phyloP scores from a whole-genome alignment of 2,113 vertebrate genomes.

The Melanocharis versteri region DNA sequence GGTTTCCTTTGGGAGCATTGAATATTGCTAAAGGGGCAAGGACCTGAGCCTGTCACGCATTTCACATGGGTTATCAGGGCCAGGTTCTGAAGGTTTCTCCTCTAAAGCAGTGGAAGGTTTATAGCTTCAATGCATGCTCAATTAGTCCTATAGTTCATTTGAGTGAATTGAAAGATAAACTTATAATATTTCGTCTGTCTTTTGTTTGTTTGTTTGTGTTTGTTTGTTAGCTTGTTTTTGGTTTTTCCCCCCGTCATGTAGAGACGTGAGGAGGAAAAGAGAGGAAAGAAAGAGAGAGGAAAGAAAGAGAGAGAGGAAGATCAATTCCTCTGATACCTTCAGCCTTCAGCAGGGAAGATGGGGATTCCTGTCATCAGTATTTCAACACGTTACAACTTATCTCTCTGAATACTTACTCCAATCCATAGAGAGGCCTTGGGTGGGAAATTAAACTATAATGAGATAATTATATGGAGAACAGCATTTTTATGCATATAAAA shows the following conservation, averaged over 20 bases:
- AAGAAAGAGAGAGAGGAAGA: background rate
- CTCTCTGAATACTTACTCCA: background rate
- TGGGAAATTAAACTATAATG: background rate
- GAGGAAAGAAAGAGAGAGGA: background rate
- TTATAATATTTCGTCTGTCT: background rate
- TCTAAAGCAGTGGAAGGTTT: background rate
- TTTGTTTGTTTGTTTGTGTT: background rate
- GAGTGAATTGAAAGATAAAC: background rate
- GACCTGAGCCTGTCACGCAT: background rate
- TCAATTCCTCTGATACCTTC: background rate
- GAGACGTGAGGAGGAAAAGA: fast-evolving
- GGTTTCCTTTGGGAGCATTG: background rate
- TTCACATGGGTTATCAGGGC: background rate
- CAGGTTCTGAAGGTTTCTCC: background rate
- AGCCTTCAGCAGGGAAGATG: background rate
- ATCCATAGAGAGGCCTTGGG: background rate
- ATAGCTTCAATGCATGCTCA: background rate
- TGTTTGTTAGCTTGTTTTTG: background rate
- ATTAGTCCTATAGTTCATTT: background rate
- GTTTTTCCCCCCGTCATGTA: fast-evolving
- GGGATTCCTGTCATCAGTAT: background rate
- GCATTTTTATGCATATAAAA: background rate
- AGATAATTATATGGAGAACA: background rate
- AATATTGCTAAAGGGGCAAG: background rate
- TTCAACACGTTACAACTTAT: background rate